Base-by-base conservation (phyloP, 1,140 invertebrate genomes). In the Colletes gigas region DNA sequence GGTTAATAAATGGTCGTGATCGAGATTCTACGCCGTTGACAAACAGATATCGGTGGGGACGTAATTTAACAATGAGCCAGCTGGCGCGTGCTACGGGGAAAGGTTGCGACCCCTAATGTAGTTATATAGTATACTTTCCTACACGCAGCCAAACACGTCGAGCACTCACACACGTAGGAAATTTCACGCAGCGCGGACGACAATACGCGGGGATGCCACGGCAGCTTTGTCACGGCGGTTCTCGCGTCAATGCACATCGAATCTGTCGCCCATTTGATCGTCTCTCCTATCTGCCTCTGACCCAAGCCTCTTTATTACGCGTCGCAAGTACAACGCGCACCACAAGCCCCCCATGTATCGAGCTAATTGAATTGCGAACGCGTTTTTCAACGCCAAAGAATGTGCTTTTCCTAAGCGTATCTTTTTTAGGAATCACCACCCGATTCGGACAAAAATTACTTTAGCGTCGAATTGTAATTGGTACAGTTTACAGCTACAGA, bases 21-120 rank as follows among this genome's bases (percentile, higher is more conserved):
- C 62, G 65, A 62, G 76, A 78, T 86, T 70, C 85, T 83, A 86
- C 85, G 85, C 85, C 84, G 80, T 77, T 87, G 80, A 75, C 71
- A 59, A 83, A 84, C 88, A 91, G 91, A 93, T 92, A 92, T 91
- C 89, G 89, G 86, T 89, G 89, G 89, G 89, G 89, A 88, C 89
- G 91, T 93, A 93, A 93, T 93, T 93, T 93, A 92, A 93, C 93
- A 93, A 93, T 93, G 91, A 93, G 93, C 92, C 93, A 93, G 93
- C 93, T 93, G 93, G 93, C 93, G 92, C 92, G 93, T 93, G 93
- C 92, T 92, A 85, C 75, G 87, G 69, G 87, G 87, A 88, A 90
- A 91, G 90, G 88, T 91, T 90, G 88, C 88, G 88, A 92, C 89
- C 92, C 92, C 92, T 92, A 92, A 93, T 93, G 89, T 93, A 93